phyloP scores from a whole-genome alignment of 2,113 vertebrate species.

The Atlantisia rogersi region DNA sequence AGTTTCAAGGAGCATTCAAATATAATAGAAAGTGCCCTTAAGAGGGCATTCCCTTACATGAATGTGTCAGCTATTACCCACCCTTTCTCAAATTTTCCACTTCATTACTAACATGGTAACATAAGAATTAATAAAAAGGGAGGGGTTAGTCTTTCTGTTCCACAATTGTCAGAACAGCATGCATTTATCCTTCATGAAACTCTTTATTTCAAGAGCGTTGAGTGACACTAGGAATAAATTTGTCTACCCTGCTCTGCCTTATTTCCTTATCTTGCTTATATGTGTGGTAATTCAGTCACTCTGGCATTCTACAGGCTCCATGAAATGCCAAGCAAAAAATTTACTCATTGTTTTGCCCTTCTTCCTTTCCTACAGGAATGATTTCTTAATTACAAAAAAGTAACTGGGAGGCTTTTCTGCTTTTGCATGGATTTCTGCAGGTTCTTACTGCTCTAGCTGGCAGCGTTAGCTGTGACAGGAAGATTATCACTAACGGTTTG shows the following conservation, averaged over 20 bases:
- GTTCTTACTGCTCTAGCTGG: not conserved
- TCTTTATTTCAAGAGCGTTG: not conserved
- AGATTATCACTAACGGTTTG: not conserved
- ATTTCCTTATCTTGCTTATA: not conserved
- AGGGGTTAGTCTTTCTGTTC: not conserved
- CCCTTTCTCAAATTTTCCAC: not conserved
- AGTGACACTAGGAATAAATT: not conserved
- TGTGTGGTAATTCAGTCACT: not conserved
- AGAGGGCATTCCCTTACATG: not conserved
- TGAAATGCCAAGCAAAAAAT: conserved; percentile 49
- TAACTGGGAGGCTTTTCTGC: not conserved
- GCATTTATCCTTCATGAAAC: not conserved
- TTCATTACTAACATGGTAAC: not conserved
- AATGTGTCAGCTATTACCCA: not conserved
- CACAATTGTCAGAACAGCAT: not conserved
- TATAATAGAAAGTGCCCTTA: fast-evolving
- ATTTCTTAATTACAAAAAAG: conserved; percentile 1
- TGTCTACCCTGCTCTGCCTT: not conserved
- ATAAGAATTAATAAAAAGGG: not conserved
- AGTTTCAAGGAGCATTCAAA: not conserved
- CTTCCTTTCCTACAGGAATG: not conserved
- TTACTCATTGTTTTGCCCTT: conserved; percentile 39
- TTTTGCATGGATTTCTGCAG: not conserved
- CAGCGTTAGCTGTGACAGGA: not conserved
- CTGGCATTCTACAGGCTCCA: not conserved